A percentile compares a stretch with the other conserved stretches of the same genome.
Evolutionary conservation across 2,113 vertebrate species (phyloP).

Genomic region (Coturnix japonica): DNA sequence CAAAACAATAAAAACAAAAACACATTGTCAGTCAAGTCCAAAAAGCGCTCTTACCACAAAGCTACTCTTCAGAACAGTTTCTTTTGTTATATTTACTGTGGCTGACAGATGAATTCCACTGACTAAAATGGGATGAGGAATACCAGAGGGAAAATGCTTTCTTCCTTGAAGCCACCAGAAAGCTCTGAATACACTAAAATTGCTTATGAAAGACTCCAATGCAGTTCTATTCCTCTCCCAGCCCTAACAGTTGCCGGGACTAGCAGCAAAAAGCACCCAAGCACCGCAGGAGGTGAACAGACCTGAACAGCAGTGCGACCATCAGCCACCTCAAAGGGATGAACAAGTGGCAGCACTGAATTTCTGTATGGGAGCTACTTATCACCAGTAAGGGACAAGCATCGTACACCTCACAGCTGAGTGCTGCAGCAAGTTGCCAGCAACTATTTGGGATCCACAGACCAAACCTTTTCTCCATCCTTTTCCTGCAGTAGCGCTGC

Average conservation of each 20-base stretch:
- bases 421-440: not conserved
- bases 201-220: not conserved
- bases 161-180: not conserved
- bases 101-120: not conserved
- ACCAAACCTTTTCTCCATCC: not conserved
- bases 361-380: not conserved
- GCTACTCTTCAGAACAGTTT: not conserved
- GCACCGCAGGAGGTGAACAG: not conserved
- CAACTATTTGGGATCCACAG: not conserved
- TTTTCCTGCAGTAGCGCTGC: not conserved
- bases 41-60: not conserved
- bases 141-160: fast-evolving
- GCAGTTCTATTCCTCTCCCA: not conserved
- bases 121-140: not conserved
- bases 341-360: not conserved
- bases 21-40: fast-evolving
- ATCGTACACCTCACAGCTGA: not conserved
- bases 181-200: not conserved
- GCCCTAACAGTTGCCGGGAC: not conserved
- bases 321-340: not conserved
- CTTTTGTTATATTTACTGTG: not conserved
- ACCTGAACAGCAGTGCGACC: fast-evolving
- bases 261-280: not conserved
- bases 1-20: not conserved
- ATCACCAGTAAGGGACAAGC: not conserved